Conservation (phyloP, 2,113 vertebrate species). For the Nerophis lumbriciformis region DNA sequence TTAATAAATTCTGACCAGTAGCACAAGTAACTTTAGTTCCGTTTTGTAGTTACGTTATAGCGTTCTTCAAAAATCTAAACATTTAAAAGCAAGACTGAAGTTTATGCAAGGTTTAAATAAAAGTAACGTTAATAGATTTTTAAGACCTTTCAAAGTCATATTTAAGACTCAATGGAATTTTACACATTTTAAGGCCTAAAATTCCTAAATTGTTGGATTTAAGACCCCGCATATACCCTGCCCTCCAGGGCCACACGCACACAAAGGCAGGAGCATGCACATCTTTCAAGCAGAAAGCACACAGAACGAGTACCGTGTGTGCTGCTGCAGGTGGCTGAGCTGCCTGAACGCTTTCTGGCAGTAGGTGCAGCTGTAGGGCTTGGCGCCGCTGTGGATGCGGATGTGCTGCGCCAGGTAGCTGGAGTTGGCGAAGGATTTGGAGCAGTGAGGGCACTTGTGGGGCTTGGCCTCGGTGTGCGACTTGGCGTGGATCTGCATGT, state of each 20-base stretch:
- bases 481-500: constrained; percentile 99
- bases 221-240: too few relatives aligned
- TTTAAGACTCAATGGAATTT: too few relatives aligned
- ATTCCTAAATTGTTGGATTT: too few relatives aligned
- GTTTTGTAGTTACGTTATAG: too few relatives aligned
- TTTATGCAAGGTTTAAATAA: too few relatives aligned
- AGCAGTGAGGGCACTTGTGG: constrained; percentile 98
- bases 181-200: too few relatives aligned
- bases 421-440: constrained; percentile 98
- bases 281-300: not conserved
- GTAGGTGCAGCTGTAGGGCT: constrained; percentile 97
- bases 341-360: constrained; percentile 97
- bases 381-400: constrained; percentile 96
- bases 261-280: not conserved
- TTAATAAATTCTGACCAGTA: too few relatives aligned
- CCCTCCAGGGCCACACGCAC: constrained; percentile 1
- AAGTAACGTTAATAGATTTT: too few relatives aligned
- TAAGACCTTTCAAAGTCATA: too few relatives aligned
- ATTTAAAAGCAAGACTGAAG: too few relatives aligned
- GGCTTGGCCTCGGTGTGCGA: constrained; percentile 98
- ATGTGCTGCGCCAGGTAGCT: constrained; percentile 98
- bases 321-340: constrained; percentile 96
- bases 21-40: too few relatives aligned
- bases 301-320: constrained; percentile 86
- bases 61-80: too few relatives aligned